phyloP scores from a whole-genome alignment of 1,140 invertebrate genomes.

The Bombus confusus region DNA sequence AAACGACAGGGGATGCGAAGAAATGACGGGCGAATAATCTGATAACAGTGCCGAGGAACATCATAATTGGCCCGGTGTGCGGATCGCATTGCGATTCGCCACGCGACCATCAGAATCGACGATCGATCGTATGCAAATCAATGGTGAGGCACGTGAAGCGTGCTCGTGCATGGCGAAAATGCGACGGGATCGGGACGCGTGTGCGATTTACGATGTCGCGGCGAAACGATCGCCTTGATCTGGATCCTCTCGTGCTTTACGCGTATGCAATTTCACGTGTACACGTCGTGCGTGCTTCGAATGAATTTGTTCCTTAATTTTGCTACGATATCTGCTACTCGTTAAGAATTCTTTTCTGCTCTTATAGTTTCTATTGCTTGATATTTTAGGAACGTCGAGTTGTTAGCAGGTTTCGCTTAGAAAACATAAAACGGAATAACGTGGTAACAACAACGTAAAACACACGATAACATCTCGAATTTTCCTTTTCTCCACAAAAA shows the following conservation, averaged over 20 bases:
- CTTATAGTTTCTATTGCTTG: background rate
- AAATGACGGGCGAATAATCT: conserved; percentile 28
- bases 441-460: too few relatives aligned
- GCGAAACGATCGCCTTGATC: background rate
- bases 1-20: background rate
- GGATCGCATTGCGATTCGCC: conserved; percentile 23
- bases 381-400: background rate
- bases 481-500: too few relatives aligned
- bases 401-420: too few relatives aligned
- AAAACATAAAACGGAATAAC: too few relatives aligned
- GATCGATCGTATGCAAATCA: conserved; percentile 47
- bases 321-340: background rate
- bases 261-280: background rate
- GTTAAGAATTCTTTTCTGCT: background rate
- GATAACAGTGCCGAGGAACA: conserved; percentile 38
- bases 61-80: conserved; percentile 40
- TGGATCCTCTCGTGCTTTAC: background rate
- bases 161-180: conserved; percentile 15
- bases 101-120: background rate
- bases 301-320: background rate
- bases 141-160: conserved; percentile 4
- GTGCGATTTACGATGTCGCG: conserved; percentile 6
- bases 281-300: background rate
- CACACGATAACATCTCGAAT: too few relatives aligned
- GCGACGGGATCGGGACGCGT: background rate